A percentile compares a stretch with the other conserved stretches of the same genome.
Conservation (phyloP, 2,888 invertebrate species). For the Morpho deidamia region DNA sequence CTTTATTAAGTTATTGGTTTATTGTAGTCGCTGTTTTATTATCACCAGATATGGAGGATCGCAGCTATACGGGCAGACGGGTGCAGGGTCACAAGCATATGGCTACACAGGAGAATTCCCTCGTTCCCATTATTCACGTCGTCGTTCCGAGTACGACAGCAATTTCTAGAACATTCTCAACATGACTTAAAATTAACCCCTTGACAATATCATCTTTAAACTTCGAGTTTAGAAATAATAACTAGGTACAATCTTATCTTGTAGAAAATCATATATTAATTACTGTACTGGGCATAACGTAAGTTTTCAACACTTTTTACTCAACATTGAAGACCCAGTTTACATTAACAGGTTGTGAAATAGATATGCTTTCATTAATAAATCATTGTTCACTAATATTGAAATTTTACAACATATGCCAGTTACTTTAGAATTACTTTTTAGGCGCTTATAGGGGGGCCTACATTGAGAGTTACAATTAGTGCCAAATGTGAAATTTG, state of each 20-base stretch:
- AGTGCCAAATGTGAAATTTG: constrained; percentile 53
- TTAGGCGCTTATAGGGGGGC: constrained; percentile 68
- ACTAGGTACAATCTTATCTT: constrained; percentile 16
- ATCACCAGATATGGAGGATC: constrained; percentile 70
- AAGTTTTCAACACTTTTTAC: background rate
- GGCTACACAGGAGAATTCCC: constrained; percentile 71
- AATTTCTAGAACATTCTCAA: constrained; percentile 80
- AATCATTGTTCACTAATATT: constrained; percentile 33
- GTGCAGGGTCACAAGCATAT: constrained; percentile 79
- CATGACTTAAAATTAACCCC: constrained; percentile 28
- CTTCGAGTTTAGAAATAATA: constrained; percentile 41
- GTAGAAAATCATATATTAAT: constrained; percentile 14
- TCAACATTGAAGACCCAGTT: constrained; percentile 18
- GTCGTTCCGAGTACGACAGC: constrained; percentile 88
- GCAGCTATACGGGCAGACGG: constrained; percentile 83
- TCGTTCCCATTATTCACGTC: constrained; percentile 78
- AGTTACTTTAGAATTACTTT: constrained; percentile 44
- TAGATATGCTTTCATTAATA: constrained; percentile 41
- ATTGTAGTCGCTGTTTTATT: constrained; percentile 1
- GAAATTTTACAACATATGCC: constrained; percentile 30
- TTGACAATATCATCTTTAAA: constrained; percentile 71
- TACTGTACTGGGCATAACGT: constrained; percentile 5
- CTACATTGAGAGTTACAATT: constrained; percentile 50
- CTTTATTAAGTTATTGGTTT: no score
- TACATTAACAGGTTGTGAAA: constrained; percentile 66